These are phyloP conservation scores for Chromobotia macracanthus DNA, from an alignment of 2,797 vertebrate species.

Conservation along the genomic window DNA sequence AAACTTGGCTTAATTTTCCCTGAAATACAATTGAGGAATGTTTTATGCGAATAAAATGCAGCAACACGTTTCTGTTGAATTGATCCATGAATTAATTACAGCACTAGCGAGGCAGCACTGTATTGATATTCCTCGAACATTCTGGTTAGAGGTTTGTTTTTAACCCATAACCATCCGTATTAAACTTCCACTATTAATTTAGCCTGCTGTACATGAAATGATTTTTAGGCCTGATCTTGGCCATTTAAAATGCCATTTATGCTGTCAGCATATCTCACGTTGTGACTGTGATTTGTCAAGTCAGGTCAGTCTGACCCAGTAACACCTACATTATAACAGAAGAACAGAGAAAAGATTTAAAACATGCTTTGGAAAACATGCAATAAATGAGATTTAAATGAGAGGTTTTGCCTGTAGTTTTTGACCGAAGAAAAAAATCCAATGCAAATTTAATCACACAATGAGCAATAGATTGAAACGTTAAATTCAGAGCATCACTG, in stretches of 20 bases:
- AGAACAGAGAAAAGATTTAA: no score
- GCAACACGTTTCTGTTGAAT: background rate
- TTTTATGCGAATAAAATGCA: conserved; percentile 5
- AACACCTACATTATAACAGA: no score
- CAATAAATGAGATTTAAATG: no score
- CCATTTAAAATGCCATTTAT: no score
- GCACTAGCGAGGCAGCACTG: background rate
- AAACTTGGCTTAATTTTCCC: background rate
- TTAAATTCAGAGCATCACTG: conserved; percentile 12
- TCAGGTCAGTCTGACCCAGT: no score
- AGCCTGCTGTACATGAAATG: no score
- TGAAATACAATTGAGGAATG: background rate
- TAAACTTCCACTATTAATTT: background rate
- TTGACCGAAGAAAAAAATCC: background rate
- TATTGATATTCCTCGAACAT: conserved; percentile 6
- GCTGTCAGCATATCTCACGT: no score
- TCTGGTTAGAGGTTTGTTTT: background rate
- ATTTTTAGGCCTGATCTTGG: no score
- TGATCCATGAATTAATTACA: conserved; percentile 4
- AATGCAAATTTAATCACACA: conserved; percentile 5
- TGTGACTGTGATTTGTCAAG: no score
- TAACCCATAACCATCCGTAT: background rate
- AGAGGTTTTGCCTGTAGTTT: background rate
- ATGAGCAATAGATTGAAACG: background rate
- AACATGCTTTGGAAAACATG: no score